Evolutionary conservation across 2,888 invertebrate species (phyloP).

Genomic region (Tachystola acroxantha): DNA sequence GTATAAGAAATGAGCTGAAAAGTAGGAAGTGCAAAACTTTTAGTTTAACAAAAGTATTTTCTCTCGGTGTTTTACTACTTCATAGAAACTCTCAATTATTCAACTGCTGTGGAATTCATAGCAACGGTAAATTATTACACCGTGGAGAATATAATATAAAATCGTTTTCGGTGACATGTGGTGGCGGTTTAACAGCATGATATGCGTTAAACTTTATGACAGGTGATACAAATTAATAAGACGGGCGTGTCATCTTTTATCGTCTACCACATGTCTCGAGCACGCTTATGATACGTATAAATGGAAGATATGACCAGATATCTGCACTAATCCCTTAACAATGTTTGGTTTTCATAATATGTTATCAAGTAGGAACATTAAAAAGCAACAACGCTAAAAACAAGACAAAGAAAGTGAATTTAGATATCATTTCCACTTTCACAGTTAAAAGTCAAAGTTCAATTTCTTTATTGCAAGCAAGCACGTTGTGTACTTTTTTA

Average conservation of each 20-base stretch:
- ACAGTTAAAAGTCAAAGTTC: too few relatives aligned
- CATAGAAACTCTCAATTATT: constrained; percentile 12
- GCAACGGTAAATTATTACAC: constrained; percentile 7
- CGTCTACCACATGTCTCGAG: constrained; percentile 30
- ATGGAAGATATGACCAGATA: too few relatives aligned
- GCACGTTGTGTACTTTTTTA: too few relatives aligned
- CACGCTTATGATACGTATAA: constrained; percentile 24
- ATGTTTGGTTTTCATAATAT: too few relatives aligned
- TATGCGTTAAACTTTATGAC: constrained; percentile 15
- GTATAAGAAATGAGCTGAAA: constrained; percentile 60
- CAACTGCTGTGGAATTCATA: constrained; percentile 8
- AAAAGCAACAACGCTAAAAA: constrained; percentile 18
- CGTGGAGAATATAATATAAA: constrained; percentile 7
- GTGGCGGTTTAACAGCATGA: constrained; percentile 9
- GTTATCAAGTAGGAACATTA: too few relatives aligned
- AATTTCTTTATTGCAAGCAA: too few relatives aligned
- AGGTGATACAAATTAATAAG: constrained; percentile 29
- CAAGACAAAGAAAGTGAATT: too few relatives aligned
- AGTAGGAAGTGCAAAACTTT: constrained; percentile 47
- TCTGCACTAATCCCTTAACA: too few relatives aligned
- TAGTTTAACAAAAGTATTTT: constrained; percentile 30
- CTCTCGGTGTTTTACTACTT: constrained; percentile 11
- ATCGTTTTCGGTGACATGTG: constrained; percentile 13
- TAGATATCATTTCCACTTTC: too few relatives aligned
- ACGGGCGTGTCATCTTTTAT: constrained; percentile 20